Evolutionary conservation across 2,888 invertebrate species (phyloP).

Genomic region (Thelaira solivaga): DNA sequence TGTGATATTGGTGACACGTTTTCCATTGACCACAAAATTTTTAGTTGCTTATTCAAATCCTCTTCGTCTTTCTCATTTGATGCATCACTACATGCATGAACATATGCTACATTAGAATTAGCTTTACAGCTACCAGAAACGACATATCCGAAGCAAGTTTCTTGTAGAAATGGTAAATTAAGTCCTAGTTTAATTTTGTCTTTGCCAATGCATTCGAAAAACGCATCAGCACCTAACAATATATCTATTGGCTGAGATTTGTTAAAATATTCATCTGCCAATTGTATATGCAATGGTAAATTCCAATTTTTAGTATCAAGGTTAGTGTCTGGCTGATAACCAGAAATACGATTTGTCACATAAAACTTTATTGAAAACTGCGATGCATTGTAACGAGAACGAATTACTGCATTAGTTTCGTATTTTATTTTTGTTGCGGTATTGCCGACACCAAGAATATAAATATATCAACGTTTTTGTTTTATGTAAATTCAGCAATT

Average conservation of each 20-base stretch:
- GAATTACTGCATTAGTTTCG: neutral
- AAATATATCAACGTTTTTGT: neutral
- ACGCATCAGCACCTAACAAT: neutral
- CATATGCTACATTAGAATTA: too few relatives aligned
- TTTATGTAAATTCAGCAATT: neutral
- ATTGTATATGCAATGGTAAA: slow-evolving; percentile 23
- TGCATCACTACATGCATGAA: too few relatives aligned
- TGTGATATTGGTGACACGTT: too few relatives aligned
- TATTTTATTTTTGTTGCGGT: neutral
- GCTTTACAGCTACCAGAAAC: neutral
- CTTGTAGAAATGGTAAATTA: neutral
- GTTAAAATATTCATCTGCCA: slow-evolving; percentile 47
- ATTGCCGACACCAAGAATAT: neutral
- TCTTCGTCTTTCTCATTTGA: too few relatives aligned
- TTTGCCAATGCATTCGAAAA: neutral
- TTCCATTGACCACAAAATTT: neutral
- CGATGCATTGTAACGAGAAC: neutral
- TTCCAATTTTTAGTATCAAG: slow-evolving; percentile 35
- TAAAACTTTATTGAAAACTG: neutral
- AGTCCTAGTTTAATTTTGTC: neutral
- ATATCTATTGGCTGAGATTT: slow-evolving; percentile 42
- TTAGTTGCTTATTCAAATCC: neutral
- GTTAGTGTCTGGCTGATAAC: slow-evolving; percentile 33
- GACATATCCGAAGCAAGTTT: neutral
- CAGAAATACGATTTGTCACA: slow-evolving; percentile 32